Conservation (phyloP, 2,797 vertebrate genomes). For the Megalops cyprinoides region DNA sequence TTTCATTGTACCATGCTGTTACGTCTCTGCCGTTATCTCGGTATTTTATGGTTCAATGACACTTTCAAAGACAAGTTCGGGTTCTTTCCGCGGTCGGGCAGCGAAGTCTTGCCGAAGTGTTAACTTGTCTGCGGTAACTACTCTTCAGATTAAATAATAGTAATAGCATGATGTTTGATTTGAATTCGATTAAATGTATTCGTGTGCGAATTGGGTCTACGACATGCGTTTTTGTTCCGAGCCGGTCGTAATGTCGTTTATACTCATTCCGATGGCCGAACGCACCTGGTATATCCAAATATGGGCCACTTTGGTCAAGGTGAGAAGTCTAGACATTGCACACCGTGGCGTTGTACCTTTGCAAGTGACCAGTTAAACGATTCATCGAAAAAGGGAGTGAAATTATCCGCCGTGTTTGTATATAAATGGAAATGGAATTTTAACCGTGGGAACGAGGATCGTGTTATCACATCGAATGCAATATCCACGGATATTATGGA, state of each 20-base stretch:
- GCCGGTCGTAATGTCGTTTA: not conserved
- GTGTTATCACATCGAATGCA: not conserved
- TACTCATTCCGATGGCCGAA: not conserved
- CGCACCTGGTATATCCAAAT: not conserved
- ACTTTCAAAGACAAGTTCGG: not conserved
- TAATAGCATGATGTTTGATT: too few relatives aligned
- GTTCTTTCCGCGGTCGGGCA: not conserved
- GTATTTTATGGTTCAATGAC: not conserved
- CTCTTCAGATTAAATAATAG: not conserved
- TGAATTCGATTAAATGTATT: not conserved
- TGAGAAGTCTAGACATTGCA: slow-evolving; percentile 23
- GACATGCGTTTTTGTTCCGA: not conserved
- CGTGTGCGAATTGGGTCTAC: not conserved
- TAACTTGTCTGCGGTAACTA: not conserved
- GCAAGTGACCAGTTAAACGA: not conserved
- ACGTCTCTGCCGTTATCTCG: not conserved
- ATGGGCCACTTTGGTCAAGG: slow-evolving; percentile 23
- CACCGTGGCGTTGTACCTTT: not conserved
- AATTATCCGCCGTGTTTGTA: not conserved
- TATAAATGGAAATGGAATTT: slow-evolving; percentile 27
- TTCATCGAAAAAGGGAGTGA: not conserved
- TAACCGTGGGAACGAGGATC: not conserved
- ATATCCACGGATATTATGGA: not conserved
- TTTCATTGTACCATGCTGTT: not conserved
- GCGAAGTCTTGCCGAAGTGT: not conserved